Percentiles rank a stretch among this genome's conserved stretches.
Conservation (phyloP, 2,888 invertebrate genomes). For the Conops quadrifasciatus region DNA sequence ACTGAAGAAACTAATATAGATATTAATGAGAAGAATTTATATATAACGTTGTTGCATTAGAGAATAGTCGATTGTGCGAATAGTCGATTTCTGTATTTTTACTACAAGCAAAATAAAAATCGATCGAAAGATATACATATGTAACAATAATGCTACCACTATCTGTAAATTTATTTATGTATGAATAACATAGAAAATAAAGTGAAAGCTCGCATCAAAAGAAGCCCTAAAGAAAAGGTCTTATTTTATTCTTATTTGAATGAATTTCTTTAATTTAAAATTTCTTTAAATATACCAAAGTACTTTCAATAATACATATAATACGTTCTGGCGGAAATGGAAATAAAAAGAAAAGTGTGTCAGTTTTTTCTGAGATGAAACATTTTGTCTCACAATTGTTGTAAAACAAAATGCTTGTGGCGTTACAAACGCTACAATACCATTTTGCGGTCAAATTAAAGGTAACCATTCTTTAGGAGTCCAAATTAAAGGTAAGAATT, state of each 20-base stretch:
- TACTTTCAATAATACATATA: too few species aligned
- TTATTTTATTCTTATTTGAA: background rate
- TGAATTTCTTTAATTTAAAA: too few species aligned
- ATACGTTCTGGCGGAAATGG: too few species aligned
- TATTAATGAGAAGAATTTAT: slow-evolving; percentile 6
- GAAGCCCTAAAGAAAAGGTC: background rate
- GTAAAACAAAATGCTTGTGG: too few species aligned
- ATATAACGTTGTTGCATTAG: slow-evolving; percentile 8
- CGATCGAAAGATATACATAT: slow-evolving; percentile 4
- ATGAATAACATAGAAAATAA: slow-evolving; percentile 18
- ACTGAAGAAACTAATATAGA: slow-evolving; percentile 1
- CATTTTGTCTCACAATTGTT: too few species aligned
- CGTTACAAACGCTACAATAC: too few species aligned
- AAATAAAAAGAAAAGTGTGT: too few species aligned
- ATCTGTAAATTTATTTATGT: slow-evolving; percentile 28
- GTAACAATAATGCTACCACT: slow-evolving; percentile 17
- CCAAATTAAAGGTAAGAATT: too few species aligned
- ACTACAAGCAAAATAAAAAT: slow-evolving; percentile 5
- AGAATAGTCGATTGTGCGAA: slow-evolving; percentile 2
- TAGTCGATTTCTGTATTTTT: slow-evolving; percentile 1
- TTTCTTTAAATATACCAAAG: too few species aligned
- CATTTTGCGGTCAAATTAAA: too few species aligned
- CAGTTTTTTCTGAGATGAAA: too few species aligned
- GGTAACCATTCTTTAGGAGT: too few species aligned
- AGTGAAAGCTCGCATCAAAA: background rate